Evolutionary conservation across 2,888 invertebrate genomes (phyloP), one percentile per base, ranked within the genome.

Genomic region (Geophilus truncorum): DNA sequence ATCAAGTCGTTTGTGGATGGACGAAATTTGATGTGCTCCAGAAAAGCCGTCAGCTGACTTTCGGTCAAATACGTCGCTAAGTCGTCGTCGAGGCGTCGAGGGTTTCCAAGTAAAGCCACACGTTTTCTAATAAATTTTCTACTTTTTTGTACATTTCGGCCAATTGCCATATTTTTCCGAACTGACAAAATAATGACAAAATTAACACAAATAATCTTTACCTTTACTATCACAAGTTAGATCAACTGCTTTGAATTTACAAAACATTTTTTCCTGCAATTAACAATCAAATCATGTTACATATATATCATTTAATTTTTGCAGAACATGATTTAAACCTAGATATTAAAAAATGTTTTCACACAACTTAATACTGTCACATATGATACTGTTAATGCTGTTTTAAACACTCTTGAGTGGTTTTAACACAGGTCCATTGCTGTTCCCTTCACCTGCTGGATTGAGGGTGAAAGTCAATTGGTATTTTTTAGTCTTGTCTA

Each of bases 401-500:
- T 15, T 78, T 79, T 79, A 79, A n/a, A 79, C 79, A 79, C 45
- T 79, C 57, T 57, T 79, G 2, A 79, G 79, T 18, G 79, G 79
- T 57, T 79, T 79, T 15, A 79, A 32, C 2, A 51, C 45, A 9
- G 79, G 79, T 57, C 57, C 79, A 76, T 76, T 79, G 18, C 79
- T 57, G 18, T 77, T 75, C 6, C 32, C 15, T n/a, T 21, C n/a
- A 7, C 34, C 21, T 32, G 30, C 36, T 7, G 80, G 80, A 18
- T 78, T 80, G 51, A 96, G 94, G 34, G 95, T 95, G 86, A 96
- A 95, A 78, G 95, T 96, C 82, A 96, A 95, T 87, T 94, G 95
- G 88, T 96, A 96, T 86, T 94, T 90, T 88, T 95, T 96, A 86
- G 93, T 94, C 86, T 93, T 93, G 87, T 96, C 95, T 84, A 96